These are phyloP conservation scores for Thryonomys swinderianus DNA, from an alignment of 2,113 vertebrate species.

Conservation along the genomic window DNA sequence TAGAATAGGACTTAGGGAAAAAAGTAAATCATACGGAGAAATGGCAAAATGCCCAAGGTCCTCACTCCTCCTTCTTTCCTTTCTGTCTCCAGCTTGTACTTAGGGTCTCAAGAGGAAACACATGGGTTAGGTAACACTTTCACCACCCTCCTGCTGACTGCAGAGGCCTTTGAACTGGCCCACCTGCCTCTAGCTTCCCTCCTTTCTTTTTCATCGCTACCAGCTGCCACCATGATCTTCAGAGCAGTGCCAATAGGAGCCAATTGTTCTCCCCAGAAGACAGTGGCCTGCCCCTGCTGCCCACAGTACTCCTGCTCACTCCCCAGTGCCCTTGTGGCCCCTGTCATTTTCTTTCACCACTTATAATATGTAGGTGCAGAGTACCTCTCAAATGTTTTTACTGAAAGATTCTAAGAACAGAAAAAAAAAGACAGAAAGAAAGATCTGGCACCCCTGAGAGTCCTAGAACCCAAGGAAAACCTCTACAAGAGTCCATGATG, in stretches of 20 bases:
- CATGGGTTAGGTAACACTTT: not conserved
- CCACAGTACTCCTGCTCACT: not conserved
- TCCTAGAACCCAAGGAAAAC: not conserved
- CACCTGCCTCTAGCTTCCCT: not conserved
- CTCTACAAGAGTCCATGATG: not conserved
- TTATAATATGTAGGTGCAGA: too few species aligned
- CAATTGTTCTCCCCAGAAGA: not conserved
- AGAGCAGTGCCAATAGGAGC: not conserved
- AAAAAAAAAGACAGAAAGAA: not conserved
- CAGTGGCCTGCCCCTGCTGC: not conserved
- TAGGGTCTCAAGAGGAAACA: not conserved
- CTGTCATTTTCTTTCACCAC: not conserved
- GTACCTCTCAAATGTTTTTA: not conserved
- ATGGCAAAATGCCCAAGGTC: not conserved
- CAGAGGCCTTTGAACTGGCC: not conserved
- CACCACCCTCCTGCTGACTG: not conserved
- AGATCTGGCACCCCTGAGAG: not conserved
- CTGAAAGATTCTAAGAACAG: not conserved
- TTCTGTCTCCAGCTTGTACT: not conserved
- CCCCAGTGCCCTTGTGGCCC: not conserved
- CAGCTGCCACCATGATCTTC: not conserved
- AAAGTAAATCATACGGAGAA: not conserved
- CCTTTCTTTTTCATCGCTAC: not conserved
- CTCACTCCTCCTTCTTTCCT: not conserved
- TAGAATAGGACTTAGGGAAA: not conserved